phyloP scores from a whole-genome alignment of 2,888 invertebrate genomes.

The Heteromyza rotundicornis region DNA sequence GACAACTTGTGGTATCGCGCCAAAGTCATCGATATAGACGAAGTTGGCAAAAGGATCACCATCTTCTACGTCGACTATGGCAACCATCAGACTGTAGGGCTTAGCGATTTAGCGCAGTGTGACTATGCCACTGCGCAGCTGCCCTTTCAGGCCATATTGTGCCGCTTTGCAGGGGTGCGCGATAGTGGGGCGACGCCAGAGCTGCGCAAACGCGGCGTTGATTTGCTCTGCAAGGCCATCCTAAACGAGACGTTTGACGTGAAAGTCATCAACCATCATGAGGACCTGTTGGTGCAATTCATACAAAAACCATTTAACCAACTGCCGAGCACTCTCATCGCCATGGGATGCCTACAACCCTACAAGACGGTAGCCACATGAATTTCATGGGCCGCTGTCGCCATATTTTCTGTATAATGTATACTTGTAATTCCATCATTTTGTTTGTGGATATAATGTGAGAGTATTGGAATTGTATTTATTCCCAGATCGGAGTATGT shows the following conservation, averaged over 20 bases:
- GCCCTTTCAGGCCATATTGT: conserved; percentile 50
- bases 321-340: conserved; percentile 24
- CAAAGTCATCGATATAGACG: conserved; percentile 47
- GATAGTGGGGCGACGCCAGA: conserved; percentile 22
- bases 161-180: conserved; percentile 40
- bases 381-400: too few relatives aligned
- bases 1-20: conserved; percentile 56
- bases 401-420: too few relatives aligned
- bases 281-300: conserved; percentile 40
- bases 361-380: background rate
- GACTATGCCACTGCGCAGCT: conserved; percentile 39
- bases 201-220: conserved; percentile 29
- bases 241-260: conserved; percentile 38
- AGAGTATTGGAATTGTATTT: too few relatives aligned
- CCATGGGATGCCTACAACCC: background rate
- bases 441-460: too few relatives aligned
- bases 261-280: conserved; percentile 37
- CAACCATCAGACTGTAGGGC: conserved; percentile 45
- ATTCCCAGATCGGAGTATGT: too few relatives aligned
- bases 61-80: conserved; percentile 60
- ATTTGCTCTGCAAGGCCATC: conserved; percentile 35
- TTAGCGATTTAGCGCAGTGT: conserved; percentile 44
- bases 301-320: conserved; percentile 28
- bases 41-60: conserved; percentile 38
- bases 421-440: too few relatives aligned